Evolutionary conservation across 1,140 invertebrate species (phyloP).

Genomic region (Heliconius himera): DNA sequence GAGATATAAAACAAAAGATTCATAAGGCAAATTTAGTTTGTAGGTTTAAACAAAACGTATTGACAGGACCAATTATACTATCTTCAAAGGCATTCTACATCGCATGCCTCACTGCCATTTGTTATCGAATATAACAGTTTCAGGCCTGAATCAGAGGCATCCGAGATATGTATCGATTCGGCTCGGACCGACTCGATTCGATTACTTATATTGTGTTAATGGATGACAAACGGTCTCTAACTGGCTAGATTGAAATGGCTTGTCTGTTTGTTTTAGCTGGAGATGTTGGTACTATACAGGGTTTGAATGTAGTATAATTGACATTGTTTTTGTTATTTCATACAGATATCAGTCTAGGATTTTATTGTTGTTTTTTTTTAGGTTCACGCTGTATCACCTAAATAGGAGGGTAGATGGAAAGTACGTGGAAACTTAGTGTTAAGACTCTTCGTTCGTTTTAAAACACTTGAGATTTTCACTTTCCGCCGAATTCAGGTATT

Average conservation of each 20-base stretch:
- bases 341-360: neutral
- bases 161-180: constrained; percentile 35
- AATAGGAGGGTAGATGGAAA: neutral
- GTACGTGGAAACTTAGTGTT: too few relatives aligned
- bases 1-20: too few relatives aligned
- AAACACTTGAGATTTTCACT: too few relatives aligned
- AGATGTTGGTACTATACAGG: neutral
- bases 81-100: neutral
- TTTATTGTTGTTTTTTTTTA: neutral
- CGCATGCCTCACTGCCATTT: constrained; percentile 35
- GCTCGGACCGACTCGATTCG: constrained; percentile 21
- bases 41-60: neutral
- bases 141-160: constrained; percentile 24
- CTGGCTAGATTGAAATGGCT: constrained; percentile 19
- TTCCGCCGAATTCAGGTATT: too few relatives aligned
- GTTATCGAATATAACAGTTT: constrained; percentile 36
- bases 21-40: neutral
- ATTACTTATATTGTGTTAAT: constrained; percentile 33
- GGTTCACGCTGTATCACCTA: neutral
- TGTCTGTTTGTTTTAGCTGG: constrained; percentile 5
- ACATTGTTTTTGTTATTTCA: neutral
- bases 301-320: neutral
- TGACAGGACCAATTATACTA: neutral
- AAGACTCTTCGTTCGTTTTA: too few relatives aligned
- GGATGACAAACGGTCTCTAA: constrained; percentile 28